These are phyloP conservation scores for Xiphophorus maculatus DNA, from an alignment of 2,113 vertebrate genomes.

Conservation along the genomic window DNA sequence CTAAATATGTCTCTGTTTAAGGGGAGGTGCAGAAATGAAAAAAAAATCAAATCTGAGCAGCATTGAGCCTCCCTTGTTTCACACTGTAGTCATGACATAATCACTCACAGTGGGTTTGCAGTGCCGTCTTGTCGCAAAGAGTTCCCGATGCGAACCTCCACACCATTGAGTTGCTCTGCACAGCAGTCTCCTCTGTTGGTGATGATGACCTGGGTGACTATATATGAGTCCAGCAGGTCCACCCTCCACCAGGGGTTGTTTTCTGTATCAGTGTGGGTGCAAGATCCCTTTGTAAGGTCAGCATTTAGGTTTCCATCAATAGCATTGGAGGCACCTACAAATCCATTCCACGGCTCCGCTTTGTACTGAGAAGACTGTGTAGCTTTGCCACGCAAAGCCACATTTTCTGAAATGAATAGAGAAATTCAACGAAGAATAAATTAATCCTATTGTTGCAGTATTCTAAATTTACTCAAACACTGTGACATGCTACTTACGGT, in stretches of 20 bases:
- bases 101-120: conserved; percentile 32
- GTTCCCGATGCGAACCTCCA: conserved; percentile 33
- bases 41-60: too few relatives aligned
- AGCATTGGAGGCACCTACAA: background rate
- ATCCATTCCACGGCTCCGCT: fast-evolving
- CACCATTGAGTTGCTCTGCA: background rate
- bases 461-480: too few relatives aligned
- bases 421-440: too few relatives aligned
- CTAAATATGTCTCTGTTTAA: too few relatives aligned
- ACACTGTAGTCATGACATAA: too few relatives aligned
- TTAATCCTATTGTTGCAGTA: too few relatives aligned
- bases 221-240: conserved; percentile 45
- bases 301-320: conserved; percentile 42
- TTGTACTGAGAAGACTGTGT: conserved; percentile 12
- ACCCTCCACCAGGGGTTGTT: conserved; percentile 50
- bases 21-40: too few relatives aligned
- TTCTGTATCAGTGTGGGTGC: background rate
- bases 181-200: conserved; percentile 53
- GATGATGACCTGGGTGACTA: conserved; percentile 32
- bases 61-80: too few relatives aligned
- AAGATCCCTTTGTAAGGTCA: fast-evolving
- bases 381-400: conserved; percentile 51
- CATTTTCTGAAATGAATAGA: conserved; percentile 26
- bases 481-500: too few relatives aligned
- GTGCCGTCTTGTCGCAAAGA: background rate